Base-by-base conservation (phyloP, 2,113 vertebrate genomes). In the Prolemur simus region DNA sequence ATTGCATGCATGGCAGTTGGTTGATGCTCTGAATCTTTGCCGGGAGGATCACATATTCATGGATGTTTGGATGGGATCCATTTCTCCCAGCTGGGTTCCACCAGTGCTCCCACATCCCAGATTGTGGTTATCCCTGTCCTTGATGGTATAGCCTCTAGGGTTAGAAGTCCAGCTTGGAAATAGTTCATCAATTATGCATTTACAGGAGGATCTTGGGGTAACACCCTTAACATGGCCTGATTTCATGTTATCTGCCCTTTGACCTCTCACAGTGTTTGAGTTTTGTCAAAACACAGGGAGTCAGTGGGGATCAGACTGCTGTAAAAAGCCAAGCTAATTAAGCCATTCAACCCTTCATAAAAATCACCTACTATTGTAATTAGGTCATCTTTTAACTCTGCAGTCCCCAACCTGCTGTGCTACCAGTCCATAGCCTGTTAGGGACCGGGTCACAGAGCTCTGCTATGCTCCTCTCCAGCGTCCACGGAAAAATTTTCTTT, bases 281-380 rank as follows among this genome's bases (percentile, higher is more conserved):
- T 42, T 96, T 97, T 92, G 78, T 91, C 18, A 92, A 96, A 97
- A 96, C 80, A 96, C 45, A 27, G 42, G 14, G 39, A 78, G 58
- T 71, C 87, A 93, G n/a, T 76, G 39, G 84, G 78, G 34, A 91
- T 71, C 54, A 71, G 56, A 27, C 6, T 83, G 52, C 60, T 68
- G 64, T 88, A 82, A 95, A 94, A 95, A 96, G 5, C 10, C 78
- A 90, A 92, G 45, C 21, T 94, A 93, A 95, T 97, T 92, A 96
- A 90, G 81, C 66, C 77, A 92, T 87, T 89, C 17, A 78, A 17
- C 47, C 71, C 56, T 97, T 96, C 77, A 69, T 87, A 90, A 97
- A 96, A 95, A 81, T 97, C 81, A 95, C 32, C 15, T 37, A 5
- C 58, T 34, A 68, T 56, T 34, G 21, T 78, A 73, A 92, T 90